Percentiles rank a stretch among this genome's conserved stretches.
phyloP scores from a whole-genome alignment of 2,888 invertebrate species.

The Pammene fasciana region DNA sequence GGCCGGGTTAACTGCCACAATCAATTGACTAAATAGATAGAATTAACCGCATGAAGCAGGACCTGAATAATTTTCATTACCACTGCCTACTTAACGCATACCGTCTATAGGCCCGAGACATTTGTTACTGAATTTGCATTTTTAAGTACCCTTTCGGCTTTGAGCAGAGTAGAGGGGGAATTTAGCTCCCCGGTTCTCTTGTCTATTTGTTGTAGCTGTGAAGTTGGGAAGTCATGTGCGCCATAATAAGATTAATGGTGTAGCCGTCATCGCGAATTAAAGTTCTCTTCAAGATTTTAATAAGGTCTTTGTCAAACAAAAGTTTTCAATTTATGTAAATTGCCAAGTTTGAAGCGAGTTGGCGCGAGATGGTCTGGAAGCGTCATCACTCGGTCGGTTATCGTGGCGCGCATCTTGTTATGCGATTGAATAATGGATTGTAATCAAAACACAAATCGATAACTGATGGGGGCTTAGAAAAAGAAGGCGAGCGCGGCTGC shows the following conservation, averaged over 20 bases:
- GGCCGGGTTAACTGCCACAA: conserved; percentile 65
- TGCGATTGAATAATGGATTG: conserved; percentile 41
- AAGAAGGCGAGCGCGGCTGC: conserved; percentile 38
- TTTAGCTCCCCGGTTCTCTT: conserved; percentile 53
- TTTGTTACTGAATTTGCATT: conserved; percentile 8
- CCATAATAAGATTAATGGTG: conserved; percentile 74
- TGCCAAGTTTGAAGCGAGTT: conserved; percentile 59
- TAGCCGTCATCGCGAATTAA: conserved; percentile 73
- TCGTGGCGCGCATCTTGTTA: conserved; percentile 33
- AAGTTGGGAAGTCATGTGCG: conserved; percentile 55
- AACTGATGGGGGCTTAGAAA: conserved; percentile 40
- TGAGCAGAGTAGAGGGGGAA: conserved; percentile 33
- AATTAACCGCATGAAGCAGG: conserved; percentile 59
- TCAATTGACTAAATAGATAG: conserved; percentile 66
- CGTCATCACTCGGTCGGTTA: conserved; percentile 29
- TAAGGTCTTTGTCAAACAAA: conserved; percentile 69
- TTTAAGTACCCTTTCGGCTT: neutral
- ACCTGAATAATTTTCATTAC: conserved; percentile 54
- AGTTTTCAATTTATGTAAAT: conserved; percentile 69
- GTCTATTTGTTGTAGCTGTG: conserved; percentile 52
- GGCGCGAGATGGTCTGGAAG: conserved; percentile 42
- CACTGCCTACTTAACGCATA: conserved; percentile 47
- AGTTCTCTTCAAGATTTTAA: conserved; percentile 74
- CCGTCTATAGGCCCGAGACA: neutral
- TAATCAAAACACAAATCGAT: conserved; percentile 43